phyloP scores from a whole-genome alignment of 2,797 vertebrate species.

The Synanceia verrucosa region DNA sequence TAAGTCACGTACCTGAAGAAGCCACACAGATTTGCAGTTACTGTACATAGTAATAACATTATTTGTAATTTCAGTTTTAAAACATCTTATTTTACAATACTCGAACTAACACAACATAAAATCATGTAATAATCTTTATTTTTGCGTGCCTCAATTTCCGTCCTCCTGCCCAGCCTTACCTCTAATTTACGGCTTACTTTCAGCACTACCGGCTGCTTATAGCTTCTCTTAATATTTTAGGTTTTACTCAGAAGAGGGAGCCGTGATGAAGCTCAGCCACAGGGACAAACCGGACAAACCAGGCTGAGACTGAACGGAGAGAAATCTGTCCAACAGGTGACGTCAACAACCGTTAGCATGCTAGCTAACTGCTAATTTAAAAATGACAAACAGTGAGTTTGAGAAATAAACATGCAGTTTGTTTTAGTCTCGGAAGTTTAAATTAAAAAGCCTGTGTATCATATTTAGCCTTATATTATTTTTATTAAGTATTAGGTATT shows the following conservation, averaged over 20 bases:
- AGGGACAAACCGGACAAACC: conserved; percentile 37
- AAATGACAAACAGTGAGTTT: not conserved
- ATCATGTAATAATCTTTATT: not conserved
- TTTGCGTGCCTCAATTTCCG: not conserved
- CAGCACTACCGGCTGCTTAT: not conserved
- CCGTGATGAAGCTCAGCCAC: conserved; percentile 46
- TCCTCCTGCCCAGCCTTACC: not conserved
- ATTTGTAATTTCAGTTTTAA: not conserved
- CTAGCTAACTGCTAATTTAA: not conserved
- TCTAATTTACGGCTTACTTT: not conserved
- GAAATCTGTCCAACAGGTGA: conserved; percentile 70
- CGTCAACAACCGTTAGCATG: not conserved
- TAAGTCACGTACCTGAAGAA: not conserved
- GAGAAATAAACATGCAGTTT: not conserved
- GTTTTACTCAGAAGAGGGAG: conserved; percentile 78
- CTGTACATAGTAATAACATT: not conserved
- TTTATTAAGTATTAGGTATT: not conserved
- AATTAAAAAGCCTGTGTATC: not conserved
- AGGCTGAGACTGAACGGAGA: conserved; percentile 42
- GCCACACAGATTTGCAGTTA: not conserved
- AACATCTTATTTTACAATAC: not conserved
- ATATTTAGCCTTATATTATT: not conserved
- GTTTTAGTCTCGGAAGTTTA: not conserved
- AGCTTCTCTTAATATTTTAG: conserved; percentile 52
- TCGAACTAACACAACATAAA: not conserved